Evolutionary conservation across 2,113 vertebrate genomes (phyloP).

Genomic region (Corythoichthys intestinalis): DNA sequence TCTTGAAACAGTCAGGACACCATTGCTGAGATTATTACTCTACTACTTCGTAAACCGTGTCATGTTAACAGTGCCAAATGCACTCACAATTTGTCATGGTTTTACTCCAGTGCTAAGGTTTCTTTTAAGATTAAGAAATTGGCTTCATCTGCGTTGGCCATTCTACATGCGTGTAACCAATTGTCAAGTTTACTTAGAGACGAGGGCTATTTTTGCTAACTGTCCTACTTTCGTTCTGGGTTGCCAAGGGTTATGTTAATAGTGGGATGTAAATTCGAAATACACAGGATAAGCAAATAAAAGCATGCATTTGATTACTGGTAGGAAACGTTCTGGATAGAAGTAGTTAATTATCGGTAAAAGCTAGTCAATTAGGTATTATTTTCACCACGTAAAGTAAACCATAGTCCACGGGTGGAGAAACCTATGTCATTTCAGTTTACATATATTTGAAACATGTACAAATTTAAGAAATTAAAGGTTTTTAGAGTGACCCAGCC

Average conservation of each 20-base stretch:
- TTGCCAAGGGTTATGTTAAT: background rate
- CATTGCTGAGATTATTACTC: conserved; percentile 26
- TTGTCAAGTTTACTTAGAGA: background rate
- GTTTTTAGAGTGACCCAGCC: too few relatives aligned
- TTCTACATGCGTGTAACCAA: background rate
- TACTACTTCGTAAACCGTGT: background rate
- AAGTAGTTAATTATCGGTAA: background rate
- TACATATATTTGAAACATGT: background rate
- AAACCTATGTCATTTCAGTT: background rate
- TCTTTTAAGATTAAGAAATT: background rate
- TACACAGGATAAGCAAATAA: background rate
- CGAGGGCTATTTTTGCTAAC: background rate
- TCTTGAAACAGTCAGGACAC: conserved; percentile 36
- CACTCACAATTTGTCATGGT: background rate
- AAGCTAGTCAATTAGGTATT: background rate
- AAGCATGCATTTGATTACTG: background rate
- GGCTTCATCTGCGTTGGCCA: conserved; percentile 13
- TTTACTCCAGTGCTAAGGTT: background rate
- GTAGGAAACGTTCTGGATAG: background rate
- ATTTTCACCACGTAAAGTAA: background rate
- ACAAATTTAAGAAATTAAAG: too few relatives aligned
- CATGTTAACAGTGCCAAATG: background rate
- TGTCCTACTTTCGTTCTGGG: background rate
- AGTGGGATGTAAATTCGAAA: background rate
- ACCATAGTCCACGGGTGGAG: background rate